Conservation (phyloP, 2,888 invertebrate species). For the Drosophila koepferae region DNA sequence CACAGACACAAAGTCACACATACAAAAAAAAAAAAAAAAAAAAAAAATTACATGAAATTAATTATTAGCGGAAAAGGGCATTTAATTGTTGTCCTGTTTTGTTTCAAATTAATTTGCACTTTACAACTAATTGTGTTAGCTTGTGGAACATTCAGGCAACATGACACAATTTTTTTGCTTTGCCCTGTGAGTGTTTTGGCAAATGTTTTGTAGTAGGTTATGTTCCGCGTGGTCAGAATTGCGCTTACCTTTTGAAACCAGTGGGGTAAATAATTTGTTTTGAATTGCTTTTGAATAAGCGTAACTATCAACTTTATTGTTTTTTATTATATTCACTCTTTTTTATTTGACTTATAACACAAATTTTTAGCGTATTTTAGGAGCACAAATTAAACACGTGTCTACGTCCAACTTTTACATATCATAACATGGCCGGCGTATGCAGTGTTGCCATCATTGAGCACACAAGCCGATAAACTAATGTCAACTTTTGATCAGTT, state of each 20-base stretch:
- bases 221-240: conserved; percentile 68
- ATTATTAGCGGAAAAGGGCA: background rate
- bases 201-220: conserved; percentile 75
- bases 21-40: conserved; percentile 15
- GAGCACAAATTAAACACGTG: conserved; percentile 83
- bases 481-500: conserved; percentile 3
- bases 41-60: conserved; percentile 7
- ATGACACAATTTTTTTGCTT: conserved; percentile 69
- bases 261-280: conserved; percentile 61
- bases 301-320: conserved; percentile 28
- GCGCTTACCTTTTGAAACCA: conserved; percentile 69
- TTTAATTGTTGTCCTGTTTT: background rate
- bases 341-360: conserved; percentile 43
- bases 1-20: conserved; percentile 15
- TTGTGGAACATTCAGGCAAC: conserved; percentile 31
- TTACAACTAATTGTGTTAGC: conserved; percentile 21
- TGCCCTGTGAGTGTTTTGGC: conserved; percentile 64
- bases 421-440: conserved; percentile 81
- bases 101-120: conserved; percentile 35
- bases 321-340: conserved; percentile 45
- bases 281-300: conserved; percentile 42
- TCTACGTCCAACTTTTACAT: conserved; percentile 81
- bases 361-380: conserved; percentile 38
- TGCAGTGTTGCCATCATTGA: conserved; percentile 71
- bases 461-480: conserved; percentile 34